phyloP scores from a whole-genome alignment of 2,113 vertebrate genomes.

The Dinomys branickii region DNA sequence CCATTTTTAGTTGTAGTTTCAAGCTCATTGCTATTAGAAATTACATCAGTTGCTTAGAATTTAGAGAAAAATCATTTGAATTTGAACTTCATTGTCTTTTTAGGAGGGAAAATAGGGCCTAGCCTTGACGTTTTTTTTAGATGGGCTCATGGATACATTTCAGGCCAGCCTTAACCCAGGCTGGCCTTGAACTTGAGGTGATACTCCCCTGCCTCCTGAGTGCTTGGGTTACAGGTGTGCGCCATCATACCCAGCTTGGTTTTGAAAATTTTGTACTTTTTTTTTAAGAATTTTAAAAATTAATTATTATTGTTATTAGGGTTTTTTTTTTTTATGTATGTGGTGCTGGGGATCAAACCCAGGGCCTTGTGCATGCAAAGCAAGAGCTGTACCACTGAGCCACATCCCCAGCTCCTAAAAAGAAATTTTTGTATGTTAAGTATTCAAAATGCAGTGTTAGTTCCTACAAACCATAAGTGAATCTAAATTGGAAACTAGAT shows the following conservation, averaged over 20 bases:
- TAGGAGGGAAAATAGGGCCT: not conserved
- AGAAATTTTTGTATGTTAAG: too few species aligned
- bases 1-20: not conserved
- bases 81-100: not conserved
- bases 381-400: too few species aligned
- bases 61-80: conserved; percentile 43
- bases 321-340: too few species aligned
- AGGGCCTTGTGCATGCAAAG: too few species aligned
- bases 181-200: not conserved
- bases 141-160: not conserved
- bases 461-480: not conserved
- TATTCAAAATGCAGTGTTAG: not conserved
- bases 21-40: not conserved
- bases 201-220: not conserved
- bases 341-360: too few species aligned
- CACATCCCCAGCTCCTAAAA: too few species aligned
- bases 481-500: conserved; percentile 27
- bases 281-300: too few species aligned
- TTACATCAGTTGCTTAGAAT: not conserved
- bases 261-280: not conserved
- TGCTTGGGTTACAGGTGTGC: not conserved
- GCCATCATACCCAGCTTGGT: not conserved
- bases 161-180: too few species aligned
- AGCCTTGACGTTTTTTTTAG: not conserved
- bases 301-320: too few species aligned